Evolutionary conservation across 1,140 invertebrate genomes (phyloP), one percentile per base, ranked within the genome.

Genomic region (Myzus persicae): DNA sequence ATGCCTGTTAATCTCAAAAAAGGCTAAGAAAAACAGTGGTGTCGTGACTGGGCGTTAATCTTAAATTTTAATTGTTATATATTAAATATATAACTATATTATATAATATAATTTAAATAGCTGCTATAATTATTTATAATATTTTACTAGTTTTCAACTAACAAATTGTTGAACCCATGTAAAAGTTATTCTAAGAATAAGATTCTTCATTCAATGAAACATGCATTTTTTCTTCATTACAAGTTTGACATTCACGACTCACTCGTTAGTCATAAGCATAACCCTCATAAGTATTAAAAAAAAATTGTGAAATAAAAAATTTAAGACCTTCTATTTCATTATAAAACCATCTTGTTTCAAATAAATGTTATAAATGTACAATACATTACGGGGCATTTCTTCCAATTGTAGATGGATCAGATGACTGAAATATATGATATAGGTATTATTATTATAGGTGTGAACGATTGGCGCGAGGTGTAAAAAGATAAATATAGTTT

Each of bases 391-490:
- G n/a, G 51, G 11, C 0, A 54, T 40, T 51, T 89, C 14, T 31
- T 1, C 5, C 26, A 40, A 89, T 89, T 36, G 46, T 8, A 54
- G 24, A 88, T 51, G 87, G n/a, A 54, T 54, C 31, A 40, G 11
- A 89, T 51, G n/a, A 67, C 31, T 67, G 59, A 20, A 18, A n/a
- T 76, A 76, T 76, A 76, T n/a, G n/a, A 67, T 31, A 67, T 67
- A 59, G n/a, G n/a, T 76, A 76, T n/a, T n/a, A 76, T 76, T 76
- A 76, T 76, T 76, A 76, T 76, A 89, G 88, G 48, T 89, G 88
- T 36, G 36, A 89, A 89, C 88, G 46, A 54, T 89, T 40, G 36
- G 48, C 14, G 24, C 31, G 14, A 89, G 89, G 89, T 90, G 51
- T 26, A 42, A 67, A 90, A 89, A 42, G 2, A 36, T 26, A 90